Base-by-base conservation (phyloP, 1,140 invertebrate species). In the Drosophila parvula region DNA sequence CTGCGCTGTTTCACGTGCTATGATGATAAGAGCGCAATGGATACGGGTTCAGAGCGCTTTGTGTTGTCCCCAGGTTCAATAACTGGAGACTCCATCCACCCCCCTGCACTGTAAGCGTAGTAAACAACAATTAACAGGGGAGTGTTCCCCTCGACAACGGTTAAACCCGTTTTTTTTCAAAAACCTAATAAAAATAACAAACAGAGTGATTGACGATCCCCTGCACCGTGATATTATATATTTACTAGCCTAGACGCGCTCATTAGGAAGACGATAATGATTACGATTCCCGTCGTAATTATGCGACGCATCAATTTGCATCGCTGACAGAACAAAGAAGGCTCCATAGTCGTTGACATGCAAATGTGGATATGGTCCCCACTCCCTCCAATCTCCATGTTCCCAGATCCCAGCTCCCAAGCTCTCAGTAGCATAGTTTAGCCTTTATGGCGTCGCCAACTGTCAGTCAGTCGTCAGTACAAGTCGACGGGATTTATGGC, bases 401-500 rank as follows among this genome's bases (percentile, higher is more conserved):
- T 12, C 27, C 27, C 14, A 32, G 16, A 4, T 22, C 11, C 59
- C 22, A 36, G 30, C 50, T 70, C 34, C 10, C 64, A 70, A 36
- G 30, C 50, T 70, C 34, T 7, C 64, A 70, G 68, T 41, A 71
- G 65, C 68, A 71, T 71, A 71, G 68, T 71, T 71, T 38, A 36
- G 65, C 44, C 38, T 71, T 71, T 70, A 71, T 71, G 68, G 68
- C 68, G 65, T 58, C 51, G 64, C 81, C 16, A 62, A 44, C 80
- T 59, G 67, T 48, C 70, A 30, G 80, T 60, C 55, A 61, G 50
- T 55, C 57, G 22, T 48, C 57, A 18, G 68, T 65, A 40, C 41
- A 36, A 64, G 59, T 57, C 50, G 58, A 62, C 45, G 64, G 64
- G 73, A 81, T 85, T 86, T 78, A 85, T 81, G 78, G 81, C 81